Evolutionary conservation across 2,888 invertebrate species (phyloP).

Genomic region (Philonicus albiceps): DNA sequence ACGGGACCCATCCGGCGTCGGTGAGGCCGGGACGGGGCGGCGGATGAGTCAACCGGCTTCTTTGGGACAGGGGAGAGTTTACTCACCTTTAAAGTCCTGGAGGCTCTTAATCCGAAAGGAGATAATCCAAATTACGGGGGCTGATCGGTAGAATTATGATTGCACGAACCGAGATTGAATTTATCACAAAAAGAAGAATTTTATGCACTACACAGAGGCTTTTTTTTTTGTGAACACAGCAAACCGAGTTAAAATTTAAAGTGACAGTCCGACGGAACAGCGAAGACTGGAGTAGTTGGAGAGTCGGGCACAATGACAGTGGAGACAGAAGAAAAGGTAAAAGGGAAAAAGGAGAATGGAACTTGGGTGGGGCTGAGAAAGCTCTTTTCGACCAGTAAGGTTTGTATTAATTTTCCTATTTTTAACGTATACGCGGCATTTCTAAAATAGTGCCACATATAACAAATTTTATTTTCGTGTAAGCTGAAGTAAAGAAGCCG

Average conservation of each 20-base stretch:
- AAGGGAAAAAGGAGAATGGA: not conserved
- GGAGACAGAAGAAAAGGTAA: not conserved
- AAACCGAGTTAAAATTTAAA: not conserved
- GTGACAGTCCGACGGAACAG: not conserved
- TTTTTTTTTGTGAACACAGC: not conserved
- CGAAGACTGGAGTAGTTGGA: not conserved
- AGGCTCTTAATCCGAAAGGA: not conserved
- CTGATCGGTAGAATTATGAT: not conserved
- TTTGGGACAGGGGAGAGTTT: not conserved
- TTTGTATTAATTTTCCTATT: not conserved
- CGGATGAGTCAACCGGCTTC: constrained; percentile 24
- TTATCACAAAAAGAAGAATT: not conserved
- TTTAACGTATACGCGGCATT: not conserved
- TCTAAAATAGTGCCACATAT: not conserved
- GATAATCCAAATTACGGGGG: not conserved
- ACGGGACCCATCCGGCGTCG: not conserved
- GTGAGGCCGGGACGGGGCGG: not conserved
- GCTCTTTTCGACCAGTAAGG: not conserved
- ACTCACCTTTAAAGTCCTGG: not conserved
- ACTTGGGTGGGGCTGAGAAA: not conserved
- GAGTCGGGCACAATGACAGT: not conserved
- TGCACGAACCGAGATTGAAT: not conserved
- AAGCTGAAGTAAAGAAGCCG: not conserved
- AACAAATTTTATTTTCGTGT: not conserved
- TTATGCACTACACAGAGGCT: not conserved